Percentiles rank a stretch among this genome's conserved stretches.
These are phyloP conservation scores for Theocolax elegans DNA, from an alignment of 1,140 invertebrate species.

Conservation along the genomic window DNA sequence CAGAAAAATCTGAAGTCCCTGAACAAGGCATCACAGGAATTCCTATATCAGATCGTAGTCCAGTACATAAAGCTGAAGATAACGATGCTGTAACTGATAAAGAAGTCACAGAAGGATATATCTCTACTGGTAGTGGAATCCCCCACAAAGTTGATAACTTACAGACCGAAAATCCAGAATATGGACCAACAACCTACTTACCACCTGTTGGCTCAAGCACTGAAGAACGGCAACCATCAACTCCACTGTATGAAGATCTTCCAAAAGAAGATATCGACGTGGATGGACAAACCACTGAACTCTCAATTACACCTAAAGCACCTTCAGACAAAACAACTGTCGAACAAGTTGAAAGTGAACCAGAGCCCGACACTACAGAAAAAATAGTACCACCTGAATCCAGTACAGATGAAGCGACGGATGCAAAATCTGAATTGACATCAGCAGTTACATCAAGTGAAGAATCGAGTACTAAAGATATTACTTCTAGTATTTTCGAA, in stretches of 20 bases:
- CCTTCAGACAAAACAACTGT: slow-evolving; percentile 9
- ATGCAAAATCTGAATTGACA: background rate
- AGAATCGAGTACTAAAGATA: slow-evolving; percentile 6
- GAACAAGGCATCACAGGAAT: slow-evolving; percentile 52
- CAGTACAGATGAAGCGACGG: background rate
- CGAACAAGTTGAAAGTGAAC: background rate
- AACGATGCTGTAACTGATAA: slow-evolving; percentile 49
- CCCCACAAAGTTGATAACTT: slow-evolving; percentile 43
- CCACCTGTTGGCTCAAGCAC: slow-evolving; percentile 36
- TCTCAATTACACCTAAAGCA: slow-evolving; percentile 13
- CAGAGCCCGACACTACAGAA: background rate
- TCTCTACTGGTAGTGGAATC: slow-evolving; percentile 39
- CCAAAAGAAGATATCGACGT: slow-evolving; percentile 35
- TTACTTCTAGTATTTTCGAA: background rate
- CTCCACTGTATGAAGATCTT: slow-evolving; percentile 31
- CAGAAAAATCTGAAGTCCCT: slow-evolving; percentile 40
- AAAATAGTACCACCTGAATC: background rate
- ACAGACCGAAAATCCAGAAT: slow-evolving; percentile 46
- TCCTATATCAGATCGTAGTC: slow-evolving; percentile 52
- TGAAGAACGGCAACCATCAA: slow-evolving; percentile 40
- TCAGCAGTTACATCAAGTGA: background rate
- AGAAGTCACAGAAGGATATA: slow-evolving; percentile 47
- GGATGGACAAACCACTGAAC: slow-evolving; percentile 32
- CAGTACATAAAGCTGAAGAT: slow-evolving; percentile 60
- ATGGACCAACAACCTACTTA: slow-evolving; percentile 36